Percentiles rank a stretch among this genome's conserved stretches.
phyloP scores from a whole-genome alignment of 2,888 invertebrate species.

The Leptarthrus brevirostris region DNA sequence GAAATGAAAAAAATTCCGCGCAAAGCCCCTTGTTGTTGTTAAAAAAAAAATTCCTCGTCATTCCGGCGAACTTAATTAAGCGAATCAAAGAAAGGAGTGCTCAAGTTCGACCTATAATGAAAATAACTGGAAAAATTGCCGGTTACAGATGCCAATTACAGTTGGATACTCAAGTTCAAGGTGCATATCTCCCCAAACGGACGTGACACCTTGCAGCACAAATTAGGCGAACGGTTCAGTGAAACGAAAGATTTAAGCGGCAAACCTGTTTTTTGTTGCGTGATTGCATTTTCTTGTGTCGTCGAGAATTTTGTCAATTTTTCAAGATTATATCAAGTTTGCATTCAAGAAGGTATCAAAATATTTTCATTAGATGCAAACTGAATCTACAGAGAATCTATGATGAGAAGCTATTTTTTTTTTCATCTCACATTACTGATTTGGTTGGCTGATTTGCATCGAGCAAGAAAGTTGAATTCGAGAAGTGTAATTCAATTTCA shows the following conservation, averaged over 20 bases:
- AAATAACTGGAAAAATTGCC: constrained; percentile 36
- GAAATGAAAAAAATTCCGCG: too few relatives aligned
- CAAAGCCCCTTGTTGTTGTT: too few relatives aligned
- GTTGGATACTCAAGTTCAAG: constrained; percentile 41
- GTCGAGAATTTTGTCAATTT: constrained; percentile 15
- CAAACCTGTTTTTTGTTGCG: constrained; percentile 42
- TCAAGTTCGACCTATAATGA: constrained; percentile 13
- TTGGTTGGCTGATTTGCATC: constrained; percentile 14
- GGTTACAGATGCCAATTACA: constrained; percentile 33
- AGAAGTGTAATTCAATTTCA: constrained; percentile 26
- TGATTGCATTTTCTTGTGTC: constrained; percentile 10
- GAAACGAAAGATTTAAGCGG: constrained; percentile 49
- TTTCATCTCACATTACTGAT: constrained; percentile 31
- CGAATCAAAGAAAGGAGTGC: constrained; percentile 13
- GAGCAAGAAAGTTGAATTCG: constrained; percentile 36
- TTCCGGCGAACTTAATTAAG: constrained; percentile 26
- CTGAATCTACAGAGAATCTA: too few relatives aligned
- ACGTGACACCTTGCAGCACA: constrained; percentile 34
- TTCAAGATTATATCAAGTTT: neutral
- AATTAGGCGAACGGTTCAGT: constrained; percentile 29
- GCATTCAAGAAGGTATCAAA: neutral
- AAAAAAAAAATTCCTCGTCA: neutral
- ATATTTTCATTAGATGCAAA: neutral
- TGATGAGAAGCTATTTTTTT: constrained; percentile 8
- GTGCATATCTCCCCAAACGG: constrained; percentile 37